Evolutionary conservation across 2,888 invertebrate species (phyloP).

Genomic region (Melitaea athalia): DNA sequence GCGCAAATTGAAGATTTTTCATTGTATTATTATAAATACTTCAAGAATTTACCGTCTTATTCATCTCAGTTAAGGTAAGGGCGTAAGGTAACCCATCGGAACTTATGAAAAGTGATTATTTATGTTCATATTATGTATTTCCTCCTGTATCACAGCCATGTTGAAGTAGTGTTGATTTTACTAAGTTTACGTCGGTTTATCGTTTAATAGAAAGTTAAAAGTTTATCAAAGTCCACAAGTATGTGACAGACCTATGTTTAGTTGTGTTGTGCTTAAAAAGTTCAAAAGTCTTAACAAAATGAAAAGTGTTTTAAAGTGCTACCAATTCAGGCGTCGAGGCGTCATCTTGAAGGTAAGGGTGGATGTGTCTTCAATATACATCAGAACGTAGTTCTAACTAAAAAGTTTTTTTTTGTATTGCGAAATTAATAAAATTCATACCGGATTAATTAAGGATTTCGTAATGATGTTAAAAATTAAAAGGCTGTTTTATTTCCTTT

Average conservation of each 20-base stretch:
- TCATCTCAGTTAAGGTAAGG: conserved; percentile 81
- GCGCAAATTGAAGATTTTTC: conserved; percentile 70
- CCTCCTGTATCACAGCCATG: conserved; percentile 81
- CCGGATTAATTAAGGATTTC: conserved; percentile 4
- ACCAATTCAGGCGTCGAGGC: conserved; percentile 79
- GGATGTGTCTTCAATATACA: conserved; percentile 80
- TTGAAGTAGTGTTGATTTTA: conserved; percentile 81
- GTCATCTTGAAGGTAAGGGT: conserved; percentile 80
- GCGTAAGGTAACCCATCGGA: conserved; percentile 79
- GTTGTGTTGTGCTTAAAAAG: conserved; percentile 80
- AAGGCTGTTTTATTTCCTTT: conserved; percentile 1
- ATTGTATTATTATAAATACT: conserved; percentile 61
- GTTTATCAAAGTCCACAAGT: conserved; percentile 72
- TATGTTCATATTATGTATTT: conserved; percentile 75
- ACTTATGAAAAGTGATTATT: conserved; percentile 79
- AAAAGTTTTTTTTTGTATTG: conserved; percentile 25
- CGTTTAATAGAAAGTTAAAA: conserved; percentile 71
- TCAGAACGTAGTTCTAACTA: conserved; percentile 71
- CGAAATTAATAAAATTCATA: neutral
- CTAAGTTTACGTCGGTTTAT: conserved; percentile 78
- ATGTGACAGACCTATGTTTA: conserved; percentile 80
- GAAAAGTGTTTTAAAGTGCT: conserved; percentile 82
- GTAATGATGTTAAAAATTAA: neutral
- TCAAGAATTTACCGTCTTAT: conserved; percentile 77
- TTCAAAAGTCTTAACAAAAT: conserved; percentile 76